A percentile compares a stretch with the other conserved stretches of the same genome.
Conservation (phyloP, 2,113 vertebrate species). For the Mungos mungo region DNA sequence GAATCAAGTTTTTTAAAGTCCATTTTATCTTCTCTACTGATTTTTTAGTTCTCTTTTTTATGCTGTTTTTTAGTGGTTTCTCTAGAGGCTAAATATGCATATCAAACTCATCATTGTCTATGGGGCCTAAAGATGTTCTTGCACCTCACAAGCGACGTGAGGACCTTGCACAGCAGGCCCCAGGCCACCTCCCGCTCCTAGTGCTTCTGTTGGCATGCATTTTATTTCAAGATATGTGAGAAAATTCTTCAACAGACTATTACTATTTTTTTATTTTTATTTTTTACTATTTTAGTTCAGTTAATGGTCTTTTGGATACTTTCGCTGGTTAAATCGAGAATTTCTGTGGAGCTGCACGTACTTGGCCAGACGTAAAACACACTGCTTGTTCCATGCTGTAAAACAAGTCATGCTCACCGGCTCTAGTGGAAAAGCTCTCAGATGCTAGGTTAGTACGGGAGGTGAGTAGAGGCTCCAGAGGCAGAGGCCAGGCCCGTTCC, state of each 20-base stretch:
- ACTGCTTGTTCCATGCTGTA: background rate
- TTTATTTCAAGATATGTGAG: background rate
- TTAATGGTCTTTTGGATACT: background rate
- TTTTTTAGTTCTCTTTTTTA: background rate
- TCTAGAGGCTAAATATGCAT: background rate
- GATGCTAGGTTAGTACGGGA: background rate
- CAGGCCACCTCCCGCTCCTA: background rate
- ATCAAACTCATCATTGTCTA: background rate
- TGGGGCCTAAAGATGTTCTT: background rate
- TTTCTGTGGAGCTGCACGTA: background rate
- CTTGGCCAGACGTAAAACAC: background rate
- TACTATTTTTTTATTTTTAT: background rate
- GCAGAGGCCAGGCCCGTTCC: background rate
- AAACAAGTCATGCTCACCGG: background rate
- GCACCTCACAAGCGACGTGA: background rate
- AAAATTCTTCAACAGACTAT: background rate
- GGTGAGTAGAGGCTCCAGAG: background rate
- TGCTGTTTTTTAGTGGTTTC: background rate
- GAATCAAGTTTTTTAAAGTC: background rate
- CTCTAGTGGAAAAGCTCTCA: background rate
- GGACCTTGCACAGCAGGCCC: background rate
- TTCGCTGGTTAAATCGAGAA: background rate
- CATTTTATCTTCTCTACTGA: background rate
- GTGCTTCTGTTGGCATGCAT: background rate
- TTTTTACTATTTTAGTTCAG: background rate